Evolutionary conservation across 2,888 invertebrate genomes (phyloP).

Genomic region (Meghimatium bilineatum): DNA sequence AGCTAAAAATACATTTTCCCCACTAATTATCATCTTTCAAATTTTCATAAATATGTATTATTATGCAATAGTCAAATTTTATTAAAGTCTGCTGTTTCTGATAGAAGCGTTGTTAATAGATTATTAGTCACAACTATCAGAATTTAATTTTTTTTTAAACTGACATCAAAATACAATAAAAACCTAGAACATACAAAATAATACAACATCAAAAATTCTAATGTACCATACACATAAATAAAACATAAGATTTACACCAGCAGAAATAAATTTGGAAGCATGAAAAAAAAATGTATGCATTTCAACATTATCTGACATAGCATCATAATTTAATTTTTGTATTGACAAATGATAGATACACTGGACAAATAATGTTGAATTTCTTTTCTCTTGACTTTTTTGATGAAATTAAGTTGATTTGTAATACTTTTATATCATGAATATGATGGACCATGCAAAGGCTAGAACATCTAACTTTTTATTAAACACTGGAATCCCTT

Average conservation of each 20-base stretch:
- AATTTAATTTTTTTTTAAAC: not conserved
- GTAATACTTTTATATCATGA: not conserved
- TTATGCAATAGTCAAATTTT: not conserved
- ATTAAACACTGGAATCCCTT: too few relatives aligned
- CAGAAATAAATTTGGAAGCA: slow-evolving; percentile 6
- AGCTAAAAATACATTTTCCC: too few relatives aligned
- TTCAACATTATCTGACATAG: too few relatives aligned
- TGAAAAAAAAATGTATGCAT: not conserved
- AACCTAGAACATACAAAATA: not conserved
- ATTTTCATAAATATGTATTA: not conserved
- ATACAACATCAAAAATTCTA: slow-evolving; percentile 12
- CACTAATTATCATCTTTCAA: not conserved
- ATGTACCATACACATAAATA: not conserved
- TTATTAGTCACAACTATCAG: not conserved
- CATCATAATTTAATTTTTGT: not conserved
- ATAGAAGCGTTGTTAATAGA: not conserved
- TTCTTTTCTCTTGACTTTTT: too few relatives aligned
- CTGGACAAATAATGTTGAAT: not conserved
- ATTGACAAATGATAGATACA: not conserved
- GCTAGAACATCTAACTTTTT: not conserved
- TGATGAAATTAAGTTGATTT: not conserved
- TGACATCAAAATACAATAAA: slow-evolving; percentile 28
- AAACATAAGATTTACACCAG: not conserved
- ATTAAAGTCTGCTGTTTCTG: not conserved
- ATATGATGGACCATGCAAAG: not conserved